Percentiles rank a stretch among this genome's conserved stretches.
Evolutionary conservation across 2,888 invertebrate species (phyloP).

Genomic region (Cheilosia grossa): DNA sequence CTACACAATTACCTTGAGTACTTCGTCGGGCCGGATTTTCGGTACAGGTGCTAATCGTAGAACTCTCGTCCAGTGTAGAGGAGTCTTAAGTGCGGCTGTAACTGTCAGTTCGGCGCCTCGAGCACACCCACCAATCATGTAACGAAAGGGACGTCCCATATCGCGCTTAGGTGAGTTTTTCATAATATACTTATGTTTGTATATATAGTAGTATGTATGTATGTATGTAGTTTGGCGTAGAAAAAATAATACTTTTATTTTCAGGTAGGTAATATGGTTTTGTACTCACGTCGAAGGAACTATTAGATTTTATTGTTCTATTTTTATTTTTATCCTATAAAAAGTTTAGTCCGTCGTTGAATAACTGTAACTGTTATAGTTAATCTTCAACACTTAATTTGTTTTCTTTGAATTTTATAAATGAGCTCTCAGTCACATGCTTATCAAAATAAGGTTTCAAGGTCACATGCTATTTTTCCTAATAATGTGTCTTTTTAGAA

Average conservation of each 20-base stretch:
- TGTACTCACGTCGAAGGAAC: constrained; percentile 32
- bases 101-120: constrained; percentile 78
- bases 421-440: constrained; percentile 14
- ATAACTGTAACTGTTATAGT: too few relatives aligned
- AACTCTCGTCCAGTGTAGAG: constrained; percentile 81
- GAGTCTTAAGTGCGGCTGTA: constrained; percentile 80
- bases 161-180: constrained; percentile 79
- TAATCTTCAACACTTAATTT: too few relatives aligned
- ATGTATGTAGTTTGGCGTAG: not conserved
- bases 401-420: too few relatives aligned
- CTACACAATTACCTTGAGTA: constrained; percentile 80
- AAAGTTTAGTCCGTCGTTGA: not conserved
- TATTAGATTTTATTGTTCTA: not conserved
- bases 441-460: constrained; percentile 9
- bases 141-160: constrained; percentile 79
- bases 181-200: constrained; percentile 53
- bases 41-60: constrained; percentile 80
- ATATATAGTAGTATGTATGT: not conserved
- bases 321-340: not conserved
- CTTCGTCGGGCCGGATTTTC: constrained; percentile 81
- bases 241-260: not conserved
- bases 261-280: constrained; percentile 22
- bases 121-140: constrained; percentile 80
- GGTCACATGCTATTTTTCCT: not conserved
- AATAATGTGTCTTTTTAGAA: too few relatives aligned